A percentile compares a stretch with the other conserved stretches of the same genome.
These are phyloP conservation scores for Eira barbara DNA, from an alignment of 2,113 vertebrate species.

Conservation along the genomic window DNA sequence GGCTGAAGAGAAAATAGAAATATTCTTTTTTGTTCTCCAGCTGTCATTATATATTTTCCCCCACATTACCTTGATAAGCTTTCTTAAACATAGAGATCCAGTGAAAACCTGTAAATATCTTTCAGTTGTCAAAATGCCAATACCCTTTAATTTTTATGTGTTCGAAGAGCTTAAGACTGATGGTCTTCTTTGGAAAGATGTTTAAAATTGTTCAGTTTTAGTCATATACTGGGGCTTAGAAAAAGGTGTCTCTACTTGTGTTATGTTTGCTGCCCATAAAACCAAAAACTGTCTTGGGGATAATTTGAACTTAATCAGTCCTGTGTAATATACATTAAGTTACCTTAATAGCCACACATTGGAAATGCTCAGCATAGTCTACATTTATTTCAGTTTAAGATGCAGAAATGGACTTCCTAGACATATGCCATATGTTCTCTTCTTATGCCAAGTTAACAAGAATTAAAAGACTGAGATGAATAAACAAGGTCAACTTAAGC, in stretches of 20 bases:
- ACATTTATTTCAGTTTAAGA: constrained; percentile 81
- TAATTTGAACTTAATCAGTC: constrained; percentile 87
- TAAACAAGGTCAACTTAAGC: constrained; percentile 85
- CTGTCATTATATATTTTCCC: constrained; percentile 83
- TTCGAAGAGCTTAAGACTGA: constrained; percentile 86
- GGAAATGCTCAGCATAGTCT: constrained; percentile 73
- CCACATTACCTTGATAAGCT: constrained; percentile 83
- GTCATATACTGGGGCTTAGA: constrained; percentile 86
- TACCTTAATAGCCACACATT: constrained; percentile 86
- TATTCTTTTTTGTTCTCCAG: constrained; percentile 82
- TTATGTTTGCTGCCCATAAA: neutral
- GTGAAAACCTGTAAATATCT: constrained; percentile 80
- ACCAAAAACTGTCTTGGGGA: constrained; percentile 78
- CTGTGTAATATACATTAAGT: constrained; percentile 87
- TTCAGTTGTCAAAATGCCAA: constrained; percentile 87
- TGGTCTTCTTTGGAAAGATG: constrained; percentile 84
- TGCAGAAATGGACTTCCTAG: constrained; percentile 81
- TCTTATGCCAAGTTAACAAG: constrained; percentile 83
- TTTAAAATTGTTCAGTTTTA: constrained; percentile 88
- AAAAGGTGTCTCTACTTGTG: constrained; percentile 75
- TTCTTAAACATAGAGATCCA: constrained; percentile 81
- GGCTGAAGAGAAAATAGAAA: constrained; percentile 74
- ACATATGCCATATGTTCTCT: constrained; percentile 80
- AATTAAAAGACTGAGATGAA: constrained; percentile 82
- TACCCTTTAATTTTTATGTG: constrained; percentile 86